Conservation (phyloP, 1,140 invertebrate species). For the Gryllus bimaculatus region DNA sequence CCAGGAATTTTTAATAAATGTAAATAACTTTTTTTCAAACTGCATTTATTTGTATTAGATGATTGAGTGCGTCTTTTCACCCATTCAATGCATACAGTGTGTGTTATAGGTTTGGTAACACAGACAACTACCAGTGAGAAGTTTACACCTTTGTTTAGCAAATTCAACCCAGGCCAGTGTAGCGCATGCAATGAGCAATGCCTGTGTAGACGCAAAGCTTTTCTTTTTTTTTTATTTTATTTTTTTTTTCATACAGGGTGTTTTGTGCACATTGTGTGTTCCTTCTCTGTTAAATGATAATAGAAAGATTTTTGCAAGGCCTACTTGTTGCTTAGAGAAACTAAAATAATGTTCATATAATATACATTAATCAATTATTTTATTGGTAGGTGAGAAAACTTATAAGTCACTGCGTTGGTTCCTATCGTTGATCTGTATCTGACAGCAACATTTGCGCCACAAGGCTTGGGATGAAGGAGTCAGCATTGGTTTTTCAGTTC, state of each 20-base stretch:
- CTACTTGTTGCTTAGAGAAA: background rate
- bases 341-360: background rate
- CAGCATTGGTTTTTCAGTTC: background rate
- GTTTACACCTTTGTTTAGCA: background rate
- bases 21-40: constrained; percentile 6
- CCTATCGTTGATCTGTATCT: background rate
- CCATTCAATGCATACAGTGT: background rate
- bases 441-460: background rate
- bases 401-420: background rate
- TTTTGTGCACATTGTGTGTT: background rate
- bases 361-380: background rate
- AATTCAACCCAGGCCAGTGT: background rate
- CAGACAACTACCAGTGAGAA: background rate
- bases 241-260: background rate
- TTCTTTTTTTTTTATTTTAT: background rate
- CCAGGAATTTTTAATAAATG: constrained; percentile 5
- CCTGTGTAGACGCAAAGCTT: background rate
- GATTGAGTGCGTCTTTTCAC: background rate
- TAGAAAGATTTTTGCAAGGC: background rate
- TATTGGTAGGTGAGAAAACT: background rate
- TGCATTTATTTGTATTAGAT: constrained; percentile 1
- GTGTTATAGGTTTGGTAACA: background rate
- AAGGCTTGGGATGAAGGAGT: background rate
- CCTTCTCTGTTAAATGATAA: background rate
- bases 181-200: background rate